phyloP scores from a whole-genome alignment of 2,113 vertebrate species.

The Orcinus orca region DNA sequence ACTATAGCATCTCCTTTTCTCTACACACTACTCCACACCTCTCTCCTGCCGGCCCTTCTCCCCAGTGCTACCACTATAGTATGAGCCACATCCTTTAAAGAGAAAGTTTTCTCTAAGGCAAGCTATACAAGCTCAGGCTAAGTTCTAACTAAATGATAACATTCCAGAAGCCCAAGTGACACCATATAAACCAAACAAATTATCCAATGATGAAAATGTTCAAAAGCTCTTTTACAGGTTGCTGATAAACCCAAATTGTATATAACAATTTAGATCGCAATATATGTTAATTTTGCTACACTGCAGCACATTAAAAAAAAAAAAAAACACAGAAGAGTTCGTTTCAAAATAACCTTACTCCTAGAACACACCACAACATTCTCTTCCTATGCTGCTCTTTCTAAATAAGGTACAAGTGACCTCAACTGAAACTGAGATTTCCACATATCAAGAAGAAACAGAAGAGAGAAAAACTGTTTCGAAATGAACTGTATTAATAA shows the following conservation, averaged over 20 bases:
- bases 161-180: neutral
- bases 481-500: slow-evolving; percentile 12
- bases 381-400: slow-evolving; percentile 1
- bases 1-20: neutral
- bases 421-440: slow-evolving; percentile 44
- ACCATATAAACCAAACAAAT: neutral
- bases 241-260: neutral
- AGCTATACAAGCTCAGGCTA: neutral
- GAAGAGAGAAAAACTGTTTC: neutral
- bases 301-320: neutral
- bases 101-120: neutral
- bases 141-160: neutral
- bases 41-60: neutral
- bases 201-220: neutral
- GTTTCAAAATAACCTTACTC: neutral
- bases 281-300: neutral
- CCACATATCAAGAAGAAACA: neutral
- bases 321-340: neutral
- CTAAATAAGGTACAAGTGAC: neutral
- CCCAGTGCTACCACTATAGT: neutral
- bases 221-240: neutral
- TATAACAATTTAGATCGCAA: neutral
- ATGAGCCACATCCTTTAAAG: neutral
- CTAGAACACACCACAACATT: neutral
- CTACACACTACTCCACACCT: neutral